A percentile compares a stretch with the other conserved stretches of the same genome.
Conservation (phyloP, 2,888 invertebrate genomes). For the Bruchidius siliquastri region DNA sequence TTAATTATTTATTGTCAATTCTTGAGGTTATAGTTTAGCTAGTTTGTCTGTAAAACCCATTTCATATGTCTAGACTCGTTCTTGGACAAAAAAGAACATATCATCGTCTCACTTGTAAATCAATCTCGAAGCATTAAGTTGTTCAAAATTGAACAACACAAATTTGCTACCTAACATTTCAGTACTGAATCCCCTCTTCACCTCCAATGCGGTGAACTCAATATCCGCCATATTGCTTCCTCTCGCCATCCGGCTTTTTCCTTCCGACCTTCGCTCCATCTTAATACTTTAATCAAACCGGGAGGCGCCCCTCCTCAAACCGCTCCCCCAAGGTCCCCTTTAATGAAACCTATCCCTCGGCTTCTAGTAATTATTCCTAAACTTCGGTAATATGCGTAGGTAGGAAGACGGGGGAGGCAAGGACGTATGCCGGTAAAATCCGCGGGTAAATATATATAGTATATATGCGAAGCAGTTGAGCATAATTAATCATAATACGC, state of each 20-base stretch:
- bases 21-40: too few species aligned
- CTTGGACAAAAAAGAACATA: too few species aligned
- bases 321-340: not conserved
- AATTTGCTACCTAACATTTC: too few species aligned
- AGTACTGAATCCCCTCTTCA: not conserved
- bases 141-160: too few species aligned
- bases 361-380: conserved; percentile 19
- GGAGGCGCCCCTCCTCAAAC: not conserved
- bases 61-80: too few species aligned
- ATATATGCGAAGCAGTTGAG: conserved; percentile 9
- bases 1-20: too few species aligned
- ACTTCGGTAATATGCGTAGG: conserved; percentile 18
- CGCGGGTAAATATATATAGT: conserved; percentile 9
- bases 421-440: conserved; percentile 16
- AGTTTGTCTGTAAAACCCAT: too few species aligned
- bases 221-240: not conserved
- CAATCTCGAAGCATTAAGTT: too few species aligned
- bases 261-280: not conserved
- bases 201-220: not conserved
- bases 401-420: conserved; percentile 10
- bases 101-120: too few species aligned
- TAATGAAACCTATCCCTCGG: conserved; percentile 4
- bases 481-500: conserved; percentile 45
- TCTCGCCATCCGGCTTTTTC: not conserved
- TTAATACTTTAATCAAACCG: not conserved